phyloP scores from a whole-genome alignment of 2,888 invertebrate species.

The Oscheius sp. region DNA sequence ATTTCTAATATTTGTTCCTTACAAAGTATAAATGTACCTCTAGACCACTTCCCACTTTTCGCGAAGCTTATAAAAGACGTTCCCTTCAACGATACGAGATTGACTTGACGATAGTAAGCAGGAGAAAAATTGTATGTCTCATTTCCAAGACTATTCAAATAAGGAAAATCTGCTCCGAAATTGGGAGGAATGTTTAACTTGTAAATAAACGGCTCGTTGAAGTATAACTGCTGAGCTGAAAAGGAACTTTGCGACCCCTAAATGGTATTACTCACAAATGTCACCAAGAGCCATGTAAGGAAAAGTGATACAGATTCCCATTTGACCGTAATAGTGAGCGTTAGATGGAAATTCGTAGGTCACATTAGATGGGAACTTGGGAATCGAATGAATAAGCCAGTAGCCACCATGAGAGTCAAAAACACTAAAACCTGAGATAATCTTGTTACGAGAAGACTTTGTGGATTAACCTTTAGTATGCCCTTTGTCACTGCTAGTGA shows the following conservation, averaged over 20 bases:
- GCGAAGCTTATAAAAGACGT: constrained; percentile 85
- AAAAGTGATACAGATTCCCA: constrained; percentile 87
- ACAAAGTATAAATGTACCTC: constrained; percentile 75
- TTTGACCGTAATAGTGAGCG: constrained; percentile 85
- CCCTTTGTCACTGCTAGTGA: constrained; percentile 79
- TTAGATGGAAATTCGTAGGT: constrained; percentile 81
- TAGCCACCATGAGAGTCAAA: constrained; percentile 81
- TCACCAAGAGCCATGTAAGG: constrained; percentile 76
- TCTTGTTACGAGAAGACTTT: background rate
- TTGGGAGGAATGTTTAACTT: constrained; percentile 80
- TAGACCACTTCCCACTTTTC: constrained; percentile 83
- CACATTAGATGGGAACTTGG: constrained; percentile 83
- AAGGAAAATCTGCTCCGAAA: constrained; percentile 78
- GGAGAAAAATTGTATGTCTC: constrained; percentile 64
- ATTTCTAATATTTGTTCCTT: no score
- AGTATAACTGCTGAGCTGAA: constrained; percentile 80
- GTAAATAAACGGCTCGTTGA: constrained; percentile 85
- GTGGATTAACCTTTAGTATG: constrained; percentile 85
- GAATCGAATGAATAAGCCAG: constrained; percentile 93
- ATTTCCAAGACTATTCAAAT: constrained; percentile 74
- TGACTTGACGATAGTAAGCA: constrained; percentile 79
- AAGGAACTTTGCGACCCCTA: background rate
- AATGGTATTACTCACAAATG: constrained; percentile 33
- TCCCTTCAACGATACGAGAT: constrained; percentile 77
- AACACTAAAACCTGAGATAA: constrained; percentile 78